phyloP scores from a whole-genome alignment of 2,797 vertebrate species.

The Myotis planiceps region DNA sequence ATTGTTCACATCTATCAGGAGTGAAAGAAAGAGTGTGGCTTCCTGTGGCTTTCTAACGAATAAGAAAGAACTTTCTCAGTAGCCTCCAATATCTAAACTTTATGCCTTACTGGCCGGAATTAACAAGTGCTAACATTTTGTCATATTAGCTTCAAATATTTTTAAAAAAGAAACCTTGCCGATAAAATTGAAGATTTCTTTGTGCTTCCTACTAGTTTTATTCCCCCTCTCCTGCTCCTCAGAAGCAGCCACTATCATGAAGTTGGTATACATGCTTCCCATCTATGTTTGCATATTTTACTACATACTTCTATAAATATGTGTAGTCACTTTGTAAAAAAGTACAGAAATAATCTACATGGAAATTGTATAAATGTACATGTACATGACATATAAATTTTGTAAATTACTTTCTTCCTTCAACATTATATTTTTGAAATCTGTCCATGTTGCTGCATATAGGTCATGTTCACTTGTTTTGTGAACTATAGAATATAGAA shows the following conservation, averaged over 20 bases:
- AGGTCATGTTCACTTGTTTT: not conserved
- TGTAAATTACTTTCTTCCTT: not conserved
- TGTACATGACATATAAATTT: not conserved
- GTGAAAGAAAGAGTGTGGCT: not conserved
- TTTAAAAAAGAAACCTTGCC: not conserved
- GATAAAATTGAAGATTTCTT: not conserved
- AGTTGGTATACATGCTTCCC: not conserved
- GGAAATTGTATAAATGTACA: not conserved
- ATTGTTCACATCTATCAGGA: not conserved
- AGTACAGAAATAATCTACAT: not conserved
- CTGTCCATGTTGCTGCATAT: not conserved
- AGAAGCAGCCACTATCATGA: not conserved
- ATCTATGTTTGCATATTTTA: not conserved
- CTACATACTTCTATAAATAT: not conserved
- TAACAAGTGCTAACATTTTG: not conserved
- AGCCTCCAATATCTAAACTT: not conserved
- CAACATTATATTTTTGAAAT: not conserved
- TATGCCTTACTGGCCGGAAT: not conserved
- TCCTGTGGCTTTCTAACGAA: slow-evolving; percentile 12
- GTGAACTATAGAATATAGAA: not conserved
- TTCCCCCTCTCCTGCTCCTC: not conserved
- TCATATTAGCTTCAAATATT: not conserved
- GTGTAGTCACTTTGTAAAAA: not conserved
- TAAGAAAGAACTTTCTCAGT: slow-evolving; percentile 25
- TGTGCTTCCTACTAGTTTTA: not conserved